A percentile compares a stretch with the other conserved stretches of the same genome.
Evolutionary conservation across 2,113 vertebrate genomes (phyloP).

Genomic region (Myotis yumanensis): DNA sequence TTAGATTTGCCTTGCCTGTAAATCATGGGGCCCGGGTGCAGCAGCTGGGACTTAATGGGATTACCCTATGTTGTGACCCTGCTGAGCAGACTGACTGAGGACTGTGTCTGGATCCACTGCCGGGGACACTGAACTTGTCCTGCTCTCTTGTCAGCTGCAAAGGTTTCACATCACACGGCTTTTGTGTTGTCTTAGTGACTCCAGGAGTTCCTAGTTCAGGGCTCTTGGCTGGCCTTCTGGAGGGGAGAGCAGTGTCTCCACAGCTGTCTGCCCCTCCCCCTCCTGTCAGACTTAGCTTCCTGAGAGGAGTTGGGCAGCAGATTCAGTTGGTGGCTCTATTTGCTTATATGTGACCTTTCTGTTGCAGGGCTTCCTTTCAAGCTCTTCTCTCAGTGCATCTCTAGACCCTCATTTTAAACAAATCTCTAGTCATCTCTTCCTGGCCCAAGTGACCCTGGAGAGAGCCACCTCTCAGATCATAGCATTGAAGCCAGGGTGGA

Average conservation of each 20-base stretch:
- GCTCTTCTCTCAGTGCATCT: neutral
- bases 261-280: fast-evolving
- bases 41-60: conserved; percentile 22
- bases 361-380: neutral
- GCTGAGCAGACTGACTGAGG: neutral
- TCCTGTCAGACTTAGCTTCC: neutral
- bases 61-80: conserved; percentile 11
- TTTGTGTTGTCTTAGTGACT: neutral
- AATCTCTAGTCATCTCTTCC: conserved; percentile 17
- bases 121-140: neutral
- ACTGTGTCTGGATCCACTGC: conserved; percentile 22
- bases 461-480: neutral
- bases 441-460: neutral
- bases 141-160: neutral
- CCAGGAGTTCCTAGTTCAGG: neutral
- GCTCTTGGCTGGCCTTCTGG: neutral
- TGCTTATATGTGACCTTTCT: neutral
- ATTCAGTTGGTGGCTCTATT: neutral
- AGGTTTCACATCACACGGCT: neutral
- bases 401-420: conserved; percentile 56
- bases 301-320: fast-evolving
- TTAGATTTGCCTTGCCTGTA: conserved; percentile 33
- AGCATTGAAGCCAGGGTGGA: neutral
- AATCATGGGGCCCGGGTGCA: neutral
- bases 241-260: neutral